Evolutionary conservation across 2,797 vertebrate genomes (phyloP).

Genomic region (Prionace glauca): DNA sequence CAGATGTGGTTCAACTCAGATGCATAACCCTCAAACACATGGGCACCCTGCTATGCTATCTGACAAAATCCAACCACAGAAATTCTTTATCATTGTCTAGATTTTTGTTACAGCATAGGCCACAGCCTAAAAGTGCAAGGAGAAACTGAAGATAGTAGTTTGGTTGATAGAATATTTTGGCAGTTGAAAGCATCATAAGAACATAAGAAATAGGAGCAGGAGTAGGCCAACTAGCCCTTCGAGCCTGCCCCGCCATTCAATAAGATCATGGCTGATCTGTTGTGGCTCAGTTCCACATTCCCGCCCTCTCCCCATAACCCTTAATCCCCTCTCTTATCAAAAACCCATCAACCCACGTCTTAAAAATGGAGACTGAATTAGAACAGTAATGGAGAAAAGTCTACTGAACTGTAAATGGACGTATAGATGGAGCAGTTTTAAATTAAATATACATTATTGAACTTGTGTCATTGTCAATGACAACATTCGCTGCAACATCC

Average conservation of each 20-base stretch:
- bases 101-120: neutral
- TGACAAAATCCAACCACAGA: neutral
- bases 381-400: neutral
- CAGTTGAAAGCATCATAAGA: neutral
- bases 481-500: neutral
- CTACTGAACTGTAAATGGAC: neutral
- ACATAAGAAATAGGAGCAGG: too few species aligned
- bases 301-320: too few species aligned
- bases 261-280: too few species aligned
- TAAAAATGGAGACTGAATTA: neutral
- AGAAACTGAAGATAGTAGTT: neutral
- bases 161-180: neutral
- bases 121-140: neutral
- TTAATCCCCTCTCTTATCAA: too few species aligned
- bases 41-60: neutral
- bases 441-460: neutral
- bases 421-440: neutral
- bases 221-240: too few species aligned
- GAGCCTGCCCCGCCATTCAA: too few species aligned
- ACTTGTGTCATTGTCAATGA: neutral
- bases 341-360: too few species aligned
- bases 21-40: neutral
- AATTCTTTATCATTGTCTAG: neutral
- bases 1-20: neutral
- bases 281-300: too few species aligned